Percentiles rank a stretch among this genome's conserved stretches.
Conservation (phyloP, 2,888 invertebrate species). For the Mamestra brassicae region DNA sequence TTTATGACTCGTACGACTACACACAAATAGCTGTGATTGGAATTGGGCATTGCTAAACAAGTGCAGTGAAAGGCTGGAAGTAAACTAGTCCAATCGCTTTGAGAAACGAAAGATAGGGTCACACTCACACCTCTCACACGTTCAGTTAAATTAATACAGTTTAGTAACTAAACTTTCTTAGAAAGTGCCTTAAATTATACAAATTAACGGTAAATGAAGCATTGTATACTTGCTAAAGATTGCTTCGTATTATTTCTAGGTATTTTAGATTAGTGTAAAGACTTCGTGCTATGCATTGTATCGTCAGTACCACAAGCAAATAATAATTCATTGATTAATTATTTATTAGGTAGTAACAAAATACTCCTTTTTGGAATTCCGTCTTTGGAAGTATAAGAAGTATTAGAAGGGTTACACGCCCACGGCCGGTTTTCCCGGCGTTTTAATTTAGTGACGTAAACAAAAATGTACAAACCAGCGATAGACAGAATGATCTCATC, state of each 20-base stretch:
- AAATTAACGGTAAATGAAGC: neutral
- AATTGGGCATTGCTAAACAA: slow-evolving; percentile 33
- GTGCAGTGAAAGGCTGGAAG: slow-evolving; percentile 56
- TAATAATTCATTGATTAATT: neutral
- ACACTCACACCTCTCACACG: slow-evolving; percentile 35
- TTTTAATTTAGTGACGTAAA: slow-evolving; percentile 1
- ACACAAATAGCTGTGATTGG: slow-evolving; percentile 24
- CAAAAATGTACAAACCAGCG: slow-evolving; percentile 2
- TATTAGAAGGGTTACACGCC: too few species aligned
- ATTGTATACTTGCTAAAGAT: slow-evolving; percentile 18
- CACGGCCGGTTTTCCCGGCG: slow-evolving; percentile 2
- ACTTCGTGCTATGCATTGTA: neutral
- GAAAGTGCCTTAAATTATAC: slow-evolving; percentile 9
- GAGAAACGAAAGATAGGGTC: neutral
- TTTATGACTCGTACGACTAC: slow-evolving; percentile 20
- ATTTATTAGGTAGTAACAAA: neutral
- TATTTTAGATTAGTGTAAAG: neutral
- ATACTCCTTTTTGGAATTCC: neutral
- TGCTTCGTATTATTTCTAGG: neutral
- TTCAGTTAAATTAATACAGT: neutral
- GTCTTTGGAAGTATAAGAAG: too few species aligned
- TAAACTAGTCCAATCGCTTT: slow-evolving; percentile 52
- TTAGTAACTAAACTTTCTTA: neutral
- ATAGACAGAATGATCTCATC: slow-evolving; percentile 22
- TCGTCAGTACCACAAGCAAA: neutral